Conservation (phyloP, 2,113 vertebrate species). For the Benitochromis conjunctus region DNA sequence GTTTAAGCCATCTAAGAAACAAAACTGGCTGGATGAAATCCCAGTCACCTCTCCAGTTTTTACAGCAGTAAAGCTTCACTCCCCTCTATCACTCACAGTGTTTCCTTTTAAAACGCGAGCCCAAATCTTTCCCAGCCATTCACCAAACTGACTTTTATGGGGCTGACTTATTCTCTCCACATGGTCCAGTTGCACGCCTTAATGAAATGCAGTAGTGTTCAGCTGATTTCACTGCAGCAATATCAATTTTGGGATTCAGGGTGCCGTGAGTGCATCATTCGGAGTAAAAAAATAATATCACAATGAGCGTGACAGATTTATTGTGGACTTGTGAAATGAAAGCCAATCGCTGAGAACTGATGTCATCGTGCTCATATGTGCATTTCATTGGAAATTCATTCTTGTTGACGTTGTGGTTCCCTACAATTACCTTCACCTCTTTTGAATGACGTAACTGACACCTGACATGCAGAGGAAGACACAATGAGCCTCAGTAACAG, state of each 20-base stretch:
- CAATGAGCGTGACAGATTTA: conserved; percentile 38
- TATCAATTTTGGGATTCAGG: conserved; percentile 49
- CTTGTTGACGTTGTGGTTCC: conserved; percentile 36
- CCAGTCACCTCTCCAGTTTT: not conserved
- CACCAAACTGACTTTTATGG: conserved; percentile 24
- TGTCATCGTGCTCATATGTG: conserved; percentile 32
- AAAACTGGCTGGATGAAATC: conserved; percentile 22
- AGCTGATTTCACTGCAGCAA: conserved; percentile 47
- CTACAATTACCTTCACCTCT: conserved; percentile 51
- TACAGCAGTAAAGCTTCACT: conserved; percentile 26
- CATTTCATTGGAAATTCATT: conserved; percentile 11
- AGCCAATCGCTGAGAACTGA: conserved; percentile 33
- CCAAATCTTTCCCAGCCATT: conserved; percentile 25
- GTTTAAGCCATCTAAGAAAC: conserved; percentile 39
- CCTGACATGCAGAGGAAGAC: conserved; percentile 44
- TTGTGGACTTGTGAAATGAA: conserved; percentile 42
- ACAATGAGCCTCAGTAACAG: conserved; percentile 39
- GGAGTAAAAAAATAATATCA: conserved; percentile 30
- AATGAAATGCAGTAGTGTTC: conserved; percentile 47
- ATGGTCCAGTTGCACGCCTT: conserved; percentile 33
- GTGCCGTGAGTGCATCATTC: not conserved
- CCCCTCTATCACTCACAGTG: not conserved
- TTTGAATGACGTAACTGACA: conserved; percentile 63
- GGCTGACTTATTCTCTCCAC: conserved; percentile 35
- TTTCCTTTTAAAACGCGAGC: not conserved